phyloP scores from a whole-genome alignment of 2,888 invertebrate species.

The Tubulanus polymorphus region DNA sequence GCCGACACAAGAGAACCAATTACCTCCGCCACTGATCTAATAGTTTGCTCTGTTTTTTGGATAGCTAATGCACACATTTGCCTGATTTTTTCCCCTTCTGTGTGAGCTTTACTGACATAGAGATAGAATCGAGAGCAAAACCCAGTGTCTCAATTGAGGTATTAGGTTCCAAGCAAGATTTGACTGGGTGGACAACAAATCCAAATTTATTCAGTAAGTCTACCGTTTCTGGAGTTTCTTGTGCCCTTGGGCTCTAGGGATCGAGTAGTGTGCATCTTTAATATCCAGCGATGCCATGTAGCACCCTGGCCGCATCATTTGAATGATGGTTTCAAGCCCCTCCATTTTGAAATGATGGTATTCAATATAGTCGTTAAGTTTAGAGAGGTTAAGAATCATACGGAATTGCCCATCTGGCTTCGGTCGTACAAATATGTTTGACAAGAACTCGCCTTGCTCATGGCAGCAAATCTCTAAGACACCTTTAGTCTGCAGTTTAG shows the following conservation, averaged over 20 bases:
- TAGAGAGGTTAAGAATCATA: conserved; percentile 20
- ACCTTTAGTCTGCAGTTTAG: conserved; percentile 9
- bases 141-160: neutral
- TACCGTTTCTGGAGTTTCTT: conserved; percentile 1
- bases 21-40: neutral
- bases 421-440: conserved; percentile 16
- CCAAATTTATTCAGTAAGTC: neutral
- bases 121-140: neutral
- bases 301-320: conserved; percentile 11
- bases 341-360: conserved; percentile 24
- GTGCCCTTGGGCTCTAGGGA: conserved; percentile 12
- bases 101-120: neutral
- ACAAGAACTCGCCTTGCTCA: conserved; percentile 10
- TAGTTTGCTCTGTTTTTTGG: neutral
- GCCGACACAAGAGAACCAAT: too few relatives aligned
- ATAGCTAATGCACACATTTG: neutral
- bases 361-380: conserved; percentile 6
- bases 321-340: conserved; percentile 12
- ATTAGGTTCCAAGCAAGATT: neutral
- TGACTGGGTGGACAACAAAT: conserved; percentile 5
- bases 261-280: conserved; percentile 19
- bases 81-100: neutral
- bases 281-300: conserved; percentile 19
- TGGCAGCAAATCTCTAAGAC: conserved; percentile 6
- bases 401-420: conserved; percentile 18